phyloP scores from a whole-genome alignment of 2,888 invertebrate species.

The Euproctis similis region DNA sequence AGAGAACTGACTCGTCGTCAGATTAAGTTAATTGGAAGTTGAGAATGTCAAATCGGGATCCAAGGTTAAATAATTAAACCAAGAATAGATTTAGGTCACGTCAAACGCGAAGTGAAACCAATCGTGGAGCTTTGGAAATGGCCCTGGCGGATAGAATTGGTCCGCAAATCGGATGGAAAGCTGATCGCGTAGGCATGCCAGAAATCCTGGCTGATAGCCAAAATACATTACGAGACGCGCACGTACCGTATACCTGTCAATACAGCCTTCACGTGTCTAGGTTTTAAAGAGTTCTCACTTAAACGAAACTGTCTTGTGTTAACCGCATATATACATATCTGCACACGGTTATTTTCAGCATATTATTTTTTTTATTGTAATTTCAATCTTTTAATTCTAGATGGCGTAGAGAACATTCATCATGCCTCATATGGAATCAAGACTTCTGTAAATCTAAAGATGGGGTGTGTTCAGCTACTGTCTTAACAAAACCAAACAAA shows the following conservation, averaged over 20 bases:
- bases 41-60: constrained; percentile 16
- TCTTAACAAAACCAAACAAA: too few relatives aligned
- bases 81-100: constrained; percentile 21
- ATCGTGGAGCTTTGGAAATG: constrained; percentile 28
- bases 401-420: too few relatives aligned
- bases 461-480: too few relatives aligned
- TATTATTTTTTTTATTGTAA: too few relatives aligned
- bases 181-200: constrained; percentile 31
- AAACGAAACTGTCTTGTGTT: too few relatives aligned
- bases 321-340: too few relatives aligned
- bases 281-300: too few relatives aligned
- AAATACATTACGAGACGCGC: constrained; percentile 33
- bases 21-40: constrained; percentile 4
- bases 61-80: constrained; percentile 17
- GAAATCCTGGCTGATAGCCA: constrained; percentile 33
- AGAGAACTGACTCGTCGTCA: neutral
- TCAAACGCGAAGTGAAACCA: constrained; percentile 34
- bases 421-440: too few relatives aligned
- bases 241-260: constrained; percentile 27
- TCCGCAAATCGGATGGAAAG: constrained; percentile 36
- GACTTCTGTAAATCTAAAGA: too few relatives aligned
- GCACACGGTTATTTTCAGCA: too few relatives aligned
- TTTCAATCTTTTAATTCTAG: too few relatives aligned
- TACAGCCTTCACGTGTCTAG: constrained; percentile 23
- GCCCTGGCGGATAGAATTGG: constrained; percentile 24